These are phyloP conservation scores for Bombus huntii DNA, from an alignment of 1,140 invertebrate species.

Conservation along the genomic window DNA sequence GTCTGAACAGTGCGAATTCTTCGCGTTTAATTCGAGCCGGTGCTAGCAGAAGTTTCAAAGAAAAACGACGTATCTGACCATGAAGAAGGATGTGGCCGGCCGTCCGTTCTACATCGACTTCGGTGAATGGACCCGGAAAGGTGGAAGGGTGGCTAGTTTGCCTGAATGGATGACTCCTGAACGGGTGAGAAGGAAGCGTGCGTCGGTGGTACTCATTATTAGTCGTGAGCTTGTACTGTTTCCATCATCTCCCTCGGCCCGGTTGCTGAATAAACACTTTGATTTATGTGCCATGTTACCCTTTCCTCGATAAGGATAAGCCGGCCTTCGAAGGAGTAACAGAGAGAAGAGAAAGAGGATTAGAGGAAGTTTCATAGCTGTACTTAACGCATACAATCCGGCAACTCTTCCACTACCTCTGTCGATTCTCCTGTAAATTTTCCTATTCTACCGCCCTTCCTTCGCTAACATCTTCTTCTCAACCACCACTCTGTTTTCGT, in stretches of 20 bases:
- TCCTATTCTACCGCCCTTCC: neutral
- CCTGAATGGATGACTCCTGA: slow-evolving; percentile 34
- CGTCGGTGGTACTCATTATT: slow-evolving; percentile 68
- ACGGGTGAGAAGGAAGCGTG: slow-evolving; percentile 41
- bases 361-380: slow-evolving; percentile 48
- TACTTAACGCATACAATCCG: slow-evolving; percentile 55
- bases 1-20: slow-evolving; percentile 14
- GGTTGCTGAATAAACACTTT: slow-evolving; percentile 72
- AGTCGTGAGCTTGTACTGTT: slow-evolving; percentile 60
- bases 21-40: slow-evolving; percentile 14
- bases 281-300: slow-evolving; percentile 69
- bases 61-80: slow-evolving; percentile 37
- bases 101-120: slow-evolving; percentile 34
- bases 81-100: slow-evolving; percentile 29
- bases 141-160: slow-evolving; percentile 32
- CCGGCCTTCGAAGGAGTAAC: slow-evolving; percentile 2
- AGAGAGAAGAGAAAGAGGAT: neutral
- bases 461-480: neutral
- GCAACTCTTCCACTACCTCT: neutral
- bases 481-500: neutral
- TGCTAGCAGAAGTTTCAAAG: slow-evolving; percentile 10
- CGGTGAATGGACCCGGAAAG: slow-evolving; percentile 33
- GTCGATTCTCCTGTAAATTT: slow-evolving; percentile 11
- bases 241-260: neutral
- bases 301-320: slow-evolving; percentile 69